phyloP scores from a whole-genome alignment of 2,113 vertebrate species.

The Pluvianellus socialis region DNA sequence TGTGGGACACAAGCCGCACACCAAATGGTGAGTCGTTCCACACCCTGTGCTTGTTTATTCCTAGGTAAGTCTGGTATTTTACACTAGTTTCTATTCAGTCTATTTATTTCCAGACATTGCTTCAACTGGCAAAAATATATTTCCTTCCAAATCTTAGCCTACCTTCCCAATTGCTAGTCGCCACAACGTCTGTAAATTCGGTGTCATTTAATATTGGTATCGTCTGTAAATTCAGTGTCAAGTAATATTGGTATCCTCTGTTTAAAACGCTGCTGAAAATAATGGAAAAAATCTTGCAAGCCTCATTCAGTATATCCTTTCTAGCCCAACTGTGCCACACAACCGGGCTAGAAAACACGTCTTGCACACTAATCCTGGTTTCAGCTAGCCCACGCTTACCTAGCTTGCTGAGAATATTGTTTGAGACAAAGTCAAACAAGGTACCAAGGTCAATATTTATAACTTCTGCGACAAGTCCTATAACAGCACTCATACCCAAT shows the following conservation, averaged over 20 bases:
- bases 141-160: not conserved
- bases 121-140: not conserved
- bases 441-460: not conserved
- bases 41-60: not conserved
- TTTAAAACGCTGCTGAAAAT: not conserved
- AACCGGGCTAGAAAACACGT: not conserved
- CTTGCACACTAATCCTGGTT: not conserved
- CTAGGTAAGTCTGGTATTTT: not conserved
- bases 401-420: not conserved
- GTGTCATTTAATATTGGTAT: not conserved
- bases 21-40: rapidly evolving
- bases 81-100: not conserved
- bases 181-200: not conserved
- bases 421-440: not conserved
- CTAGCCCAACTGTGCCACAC: not conserved
- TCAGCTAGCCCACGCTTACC: not conserved
- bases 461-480: not conserved
- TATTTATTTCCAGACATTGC: not conserved
- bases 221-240: not conserved
- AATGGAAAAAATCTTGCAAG: not conserved
- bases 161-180: not conserved
- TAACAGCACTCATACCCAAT: not conserved
- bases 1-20: not conserved
- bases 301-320: not conserved
- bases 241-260: not conserved